Percentiles rank a stretch among this genome's conserved stretches.
Conservation (phyloP, 2,888 invertebrate species). For the Ametastegia equiseti region DNA sequence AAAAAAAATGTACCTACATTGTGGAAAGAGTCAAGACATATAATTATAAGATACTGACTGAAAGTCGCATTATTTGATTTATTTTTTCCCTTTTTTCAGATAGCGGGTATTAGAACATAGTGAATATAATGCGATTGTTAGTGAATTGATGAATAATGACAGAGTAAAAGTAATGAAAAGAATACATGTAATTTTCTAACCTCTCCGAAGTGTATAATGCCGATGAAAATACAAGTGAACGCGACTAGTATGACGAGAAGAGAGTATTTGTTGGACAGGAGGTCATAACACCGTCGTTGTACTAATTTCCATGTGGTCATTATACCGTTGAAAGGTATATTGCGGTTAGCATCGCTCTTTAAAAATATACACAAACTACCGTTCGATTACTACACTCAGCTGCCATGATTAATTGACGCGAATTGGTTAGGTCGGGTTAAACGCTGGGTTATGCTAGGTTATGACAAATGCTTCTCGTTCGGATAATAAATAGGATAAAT, state of each 20-base stretch:
- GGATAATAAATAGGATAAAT: too few relatives aligned
- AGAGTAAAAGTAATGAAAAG: background rate
- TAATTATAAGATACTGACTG: too few relatives aligned
- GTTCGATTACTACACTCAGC: background rate
- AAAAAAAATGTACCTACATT: too few relatives aligned
- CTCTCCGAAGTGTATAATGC: slow-evolving; percentile 76
- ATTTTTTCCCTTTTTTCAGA: background rate
- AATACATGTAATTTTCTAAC: slow-evolving; percentile 64
- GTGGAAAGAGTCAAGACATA: too few relatives aligned
- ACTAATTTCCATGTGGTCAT: slow-evolving; percentile 76
- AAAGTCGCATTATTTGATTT: background rate
- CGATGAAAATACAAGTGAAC: slow-evolving; percentile 73
- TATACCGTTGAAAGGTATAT: slow-evolving; percentile 62
- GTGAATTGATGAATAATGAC: background rate
- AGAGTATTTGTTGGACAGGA: slow-evolving; percentile 75
- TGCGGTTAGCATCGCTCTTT: slow-evolving; percentile 16
- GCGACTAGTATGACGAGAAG: slow-evolving; percentile 72
- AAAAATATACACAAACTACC: slow-evolving; percentile 34
- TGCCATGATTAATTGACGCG: background rate
- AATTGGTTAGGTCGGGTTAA: background rate
- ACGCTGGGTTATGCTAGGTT: background rate
- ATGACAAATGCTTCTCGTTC: background rate
- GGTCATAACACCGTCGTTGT: slow-evolving; percentile 76
- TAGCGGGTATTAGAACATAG: too few relatives aligned
- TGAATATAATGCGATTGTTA: background rate